phyloP scores from a whole-genome alignment of 1,140 invertebrate species.

The Kradibia gibbosae region DNA sequence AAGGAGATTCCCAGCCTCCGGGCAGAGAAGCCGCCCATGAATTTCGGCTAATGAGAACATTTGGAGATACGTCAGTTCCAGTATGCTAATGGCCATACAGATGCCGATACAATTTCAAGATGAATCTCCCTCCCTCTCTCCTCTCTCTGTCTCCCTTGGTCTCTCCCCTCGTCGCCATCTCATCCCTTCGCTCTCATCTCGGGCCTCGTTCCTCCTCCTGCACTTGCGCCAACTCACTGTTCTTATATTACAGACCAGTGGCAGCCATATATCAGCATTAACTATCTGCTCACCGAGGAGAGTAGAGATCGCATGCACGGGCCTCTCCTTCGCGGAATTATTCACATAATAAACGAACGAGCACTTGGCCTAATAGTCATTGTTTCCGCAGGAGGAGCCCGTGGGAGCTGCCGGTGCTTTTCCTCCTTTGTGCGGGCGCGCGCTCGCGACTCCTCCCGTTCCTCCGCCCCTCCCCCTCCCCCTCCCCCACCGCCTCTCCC shows the following conservation, averaged over 20 bases:
- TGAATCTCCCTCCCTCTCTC: slow-evolving; percentile 64
- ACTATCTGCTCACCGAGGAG: slow-evolving; percentile 60
- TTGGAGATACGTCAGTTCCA: slow-evolving; percentile 74
- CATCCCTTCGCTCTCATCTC: slow-evolving; percentile 34
- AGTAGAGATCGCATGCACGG: slow-evolving; percentile 55
- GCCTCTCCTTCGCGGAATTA: slow-evolving; percentile 50
- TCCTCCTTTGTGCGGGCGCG: slow-evolving; percentile 6
- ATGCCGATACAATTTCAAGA: slow-evolving; percentile 74
- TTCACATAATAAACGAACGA: slow-evolving; percentile 63
- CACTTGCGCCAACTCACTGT: slow-evolving; percentile 50
- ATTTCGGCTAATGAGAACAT: slow-evolving; percentile 74
- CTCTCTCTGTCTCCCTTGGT: slow-evolving; percentile 32
- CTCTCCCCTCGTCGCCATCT: not conserved
- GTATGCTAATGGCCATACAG: slow-evolving; percentile 74
- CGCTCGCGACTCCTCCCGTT: not conserved
- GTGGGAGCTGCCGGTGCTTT: slow-evolving; percentile 33
- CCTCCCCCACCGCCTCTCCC: not conserved
- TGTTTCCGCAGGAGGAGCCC: slow-evolving; percentile 43
- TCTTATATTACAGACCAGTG: slow-evolving; percentile 64
- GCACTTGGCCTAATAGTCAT: slow-evolving; percentile 62
- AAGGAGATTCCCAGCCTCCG: slow-evolving; percentile 47
- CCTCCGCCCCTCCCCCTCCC: not conserved
- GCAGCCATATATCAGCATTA: slow-evolving; percentile 69
- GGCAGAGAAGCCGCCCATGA: slow-evolving; percentile 71
- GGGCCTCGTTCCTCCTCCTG: slow-evolving; percentile 2